phyloP scores from a whole-genome alignment of 2,888 invertebrate species.

The Hypsopygia costalis region DNA sequence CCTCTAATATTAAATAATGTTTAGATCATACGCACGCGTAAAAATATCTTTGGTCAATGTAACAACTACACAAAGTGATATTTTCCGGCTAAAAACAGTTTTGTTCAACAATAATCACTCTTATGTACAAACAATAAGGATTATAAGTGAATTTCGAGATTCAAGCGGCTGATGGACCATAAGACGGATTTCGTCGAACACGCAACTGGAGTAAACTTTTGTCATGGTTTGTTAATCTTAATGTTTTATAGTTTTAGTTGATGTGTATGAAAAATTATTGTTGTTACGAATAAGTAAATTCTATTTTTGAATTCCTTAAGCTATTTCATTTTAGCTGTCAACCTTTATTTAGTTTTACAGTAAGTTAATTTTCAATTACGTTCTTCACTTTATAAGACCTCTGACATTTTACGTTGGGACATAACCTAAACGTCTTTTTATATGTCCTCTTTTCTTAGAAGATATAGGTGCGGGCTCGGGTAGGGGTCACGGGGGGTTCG shows the following conservation, averaged over 20 bases:
- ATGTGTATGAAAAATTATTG: slow-evolving; percentile 20
- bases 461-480: slow-evolving; percentile 36
- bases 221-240: slow-evolving; percentile 70
- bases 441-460: slow-evolving; percentile 51
- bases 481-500: slow-evolving; percentile 24
- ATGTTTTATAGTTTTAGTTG: slow-evolving; percentile 55
- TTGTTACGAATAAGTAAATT: not conserved
- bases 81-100: slow-evolving; percentile 44
- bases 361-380: not conserved
- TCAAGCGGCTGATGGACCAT: slow-evolving; percentile 31
- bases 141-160: slow-evolving; percentile 22
- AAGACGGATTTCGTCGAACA: slow-evolving; percentile 65
- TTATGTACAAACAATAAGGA: slow-evolving; percentile 37
- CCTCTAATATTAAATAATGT: slow-evolving; percentile 24
- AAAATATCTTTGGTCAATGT: slow-evolving; percentile 25
- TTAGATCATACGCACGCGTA: slow-evolving; percentile 9
- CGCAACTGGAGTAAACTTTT: slow-evolving; percentile 72
- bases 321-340: not conserved
- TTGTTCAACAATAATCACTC: slow-evolving; percentile 38
- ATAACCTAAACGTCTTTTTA: slow-evolving; percentile 20
- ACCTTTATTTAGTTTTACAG: not conserved
- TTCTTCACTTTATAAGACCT: not conserved
- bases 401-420: not conserved
- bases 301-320: not conserved
- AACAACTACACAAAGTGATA: slow-evolving; percentile 50